Base-by-base conservation (phyloP, 2,888 invertebrate species). In the Napeogenes inachia region DNA sequence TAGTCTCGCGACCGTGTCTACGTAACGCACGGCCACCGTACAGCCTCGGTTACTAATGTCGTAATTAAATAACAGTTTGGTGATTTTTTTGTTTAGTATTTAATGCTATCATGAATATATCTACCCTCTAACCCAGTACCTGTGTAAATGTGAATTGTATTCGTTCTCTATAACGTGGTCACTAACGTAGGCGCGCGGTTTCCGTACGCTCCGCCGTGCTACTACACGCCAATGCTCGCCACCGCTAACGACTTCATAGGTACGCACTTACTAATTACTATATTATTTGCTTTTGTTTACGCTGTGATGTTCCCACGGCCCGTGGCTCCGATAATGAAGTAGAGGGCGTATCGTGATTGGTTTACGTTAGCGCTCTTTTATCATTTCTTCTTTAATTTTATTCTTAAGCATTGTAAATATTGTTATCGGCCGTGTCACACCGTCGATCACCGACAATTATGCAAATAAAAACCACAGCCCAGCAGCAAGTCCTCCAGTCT, bases 141-240 rank as follows among this genome's bases (percentile, higher is more conserved):
- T 30, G 30, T 47, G 4, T 12, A 50, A 30, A 30, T 30, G 50
- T 50, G 5, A 13, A 30, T 50, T 50, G 50, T 50, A 50, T 50
- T 71, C 70, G 75, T 64, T 68, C 65, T 73, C 21, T 50, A 50
- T 50, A 30, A 50, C 50, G 75, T 74, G 71, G 42, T 73, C 70
- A 73, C 73, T 72, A 72, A 72, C 73, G 68, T 71, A 70, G 76
- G 72, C 66, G 74, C 77, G 69, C 79, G 81, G 63, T 76, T 82
- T 74, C 78, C 80, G 69, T 81, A 76, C 77, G 76, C 73, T 64
- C 80, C 73, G 67, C 84, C 78, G 77, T 81, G 81, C 76, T 87
- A 82, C 81, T 89, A 88, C 83, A 87, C 81, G 74, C 89, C 88
- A 64, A 85, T 89, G 87, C 78, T 87, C 70, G 78, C 84, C 65